Evolutionary conservation across 2,113 vertebrate species (phyloP).

Genomic region (Amphiprion ocellaris): DNA sequence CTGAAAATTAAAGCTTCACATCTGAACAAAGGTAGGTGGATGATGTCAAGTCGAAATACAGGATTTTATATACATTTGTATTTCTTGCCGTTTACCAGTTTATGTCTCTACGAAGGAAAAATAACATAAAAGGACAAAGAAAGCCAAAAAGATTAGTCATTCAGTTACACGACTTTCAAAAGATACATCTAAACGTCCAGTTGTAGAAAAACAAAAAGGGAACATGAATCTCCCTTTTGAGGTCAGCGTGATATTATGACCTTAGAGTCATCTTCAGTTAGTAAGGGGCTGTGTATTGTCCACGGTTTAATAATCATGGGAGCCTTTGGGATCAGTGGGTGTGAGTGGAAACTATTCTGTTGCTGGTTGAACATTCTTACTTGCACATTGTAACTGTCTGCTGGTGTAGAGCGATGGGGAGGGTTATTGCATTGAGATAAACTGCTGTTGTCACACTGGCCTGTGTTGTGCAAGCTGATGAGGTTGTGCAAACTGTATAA

Average conservation of each 20-base stretch:
- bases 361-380: constrained; percentile 27
- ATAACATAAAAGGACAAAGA: constrained; percentile 19
- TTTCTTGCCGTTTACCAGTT: constrained; percentile 65
- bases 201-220: constrained; percentile 52
- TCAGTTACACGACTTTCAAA: constrained; percentile 36
- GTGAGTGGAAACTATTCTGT: constrained; percentile 26
- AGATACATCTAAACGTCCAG: constrained; percentile 39
- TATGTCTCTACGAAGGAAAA: constrained; percentile 11
- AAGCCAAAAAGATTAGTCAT: constrained; percentile 49
- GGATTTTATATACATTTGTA: constrained; percentile 63
- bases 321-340: constrained; percentile 39
- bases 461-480: constrained; percentile 43
- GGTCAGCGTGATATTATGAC: constrained; percentile 62
- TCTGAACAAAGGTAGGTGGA: constrained; percentile 73
- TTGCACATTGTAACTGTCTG: constrained; percentile 49
- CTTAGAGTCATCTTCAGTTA: constrained; percentile 30
- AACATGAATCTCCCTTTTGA: constrained; percentile 55
- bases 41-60: constrained; percentile 71
- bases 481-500: constrained; percentile 40
- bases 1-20: constrained; percentile 81
- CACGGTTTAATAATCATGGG: constrained; percentile 8
- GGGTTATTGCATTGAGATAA: constrained; percentile 15
- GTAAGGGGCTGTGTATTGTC: constrained; percentile 16
- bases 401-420: constrained; percentile 54
- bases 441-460: constrained; percentile 5